Evolutionary conservation across 2,113 vertebrate genomes (phyloP), one percentile per base, ranked within the genome.

Genomic region (Paramisgurnus dabryanus): DNA sequence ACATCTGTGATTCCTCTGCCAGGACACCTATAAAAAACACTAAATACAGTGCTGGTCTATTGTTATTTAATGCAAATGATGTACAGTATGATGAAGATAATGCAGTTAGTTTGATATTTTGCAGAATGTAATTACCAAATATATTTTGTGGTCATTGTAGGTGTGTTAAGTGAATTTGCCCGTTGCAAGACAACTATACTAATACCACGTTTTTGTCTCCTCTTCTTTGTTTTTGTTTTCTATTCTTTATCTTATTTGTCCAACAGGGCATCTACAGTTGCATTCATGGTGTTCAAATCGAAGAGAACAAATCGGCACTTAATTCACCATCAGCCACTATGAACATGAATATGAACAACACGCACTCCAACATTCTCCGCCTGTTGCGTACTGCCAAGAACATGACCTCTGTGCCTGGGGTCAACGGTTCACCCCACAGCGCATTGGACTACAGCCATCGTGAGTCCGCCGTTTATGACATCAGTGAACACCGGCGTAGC

Each of bases 311-410:
- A 76, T 98, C 98, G 0, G 92, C 93, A 77, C 95, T 95, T 92
- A 96, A 98, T 70, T 99, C 98, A 5, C 98, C 98, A 15, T 98
- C 97, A 0, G 94, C 96, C 0, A 97, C 96, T 86, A 98, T 99
- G 94, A 99, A 99, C 92, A 98, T 96, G 0, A 99, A 97, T 88
- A 99, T 99, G 96, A 98, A 98, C 92, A 98, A 99, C 92, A 99
- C 98, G 10, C 98, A 99, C 91, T 99, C 97, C 86, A 99, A 99
- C 90, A 99, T 99, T 91, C 92, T 99, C 78, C 95, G 98, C 53
- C 93, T 99, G 83, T 95, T 99, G 72, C 95, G 97, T 83, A 99
- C 98, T 0, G 98, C 98, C 83, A 99, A 99, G 91, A 98, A 97
- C 88, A 99, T 99, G 98, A 97, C 98, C 49, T 97, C 96, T 64